Evolutionary conservation across 2,888 invertebrate genomes (phyloP), one percentile per base, ranked within the genome.

Genomic region (Catonia carolina): DNA sequence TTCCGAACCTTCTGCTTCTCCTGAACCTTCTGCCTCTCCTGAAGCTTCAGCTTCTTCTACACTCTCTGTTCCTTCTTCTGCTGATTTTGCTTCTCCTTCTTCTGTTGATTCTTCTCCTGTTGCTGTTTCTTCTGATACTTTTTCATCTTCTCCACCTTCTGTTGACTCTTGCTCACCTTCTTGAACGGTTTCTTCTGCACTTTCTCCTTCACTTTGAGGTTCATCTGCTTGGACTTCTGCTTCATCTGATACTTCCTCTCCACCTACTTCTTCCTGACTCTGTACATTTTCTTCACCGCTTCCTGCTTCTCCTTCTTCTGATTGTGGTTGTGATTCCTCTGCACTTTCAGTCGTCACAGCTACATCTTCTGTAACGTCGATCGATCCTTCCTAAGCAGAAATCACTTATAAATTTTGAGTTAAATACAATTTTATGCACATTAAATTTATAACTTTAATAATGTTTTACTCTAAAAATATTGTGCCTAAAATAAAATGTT

Each of bases 21-120:
- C 70, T 55, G 67, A 75, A 67, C 78, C 79, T 53, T 75, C 73
- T 63, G 78, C 74, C 59, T 72, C 71, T 68, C 75, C 74, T 63
- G 75, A 67, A 54, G 74, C 69, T 62, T 76, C 75, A 20, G 78
- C 76, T 65, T 78, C 77, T 60, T 76, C 77, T 56, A 75, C 76
- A 64, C 76, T 73, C 71, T 76, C 75, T 54, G 77, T 68, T 48
- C 74, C 73, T 53, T 75, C 75, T 42, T 67, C 66, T 53, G 73
- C 73, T 50, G 72, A 58, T 22, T 27, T 47, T 50, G 58, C 57
- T 51, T 60, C 60, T 17, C 18, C 60, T 54, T 53, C 55, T 41
- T 36, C 18, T 2, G 54, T 39, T 57, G 61, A 61, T 36, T 55
- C 61, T 42, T 55, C 56, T 23, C 59, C 60, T 37, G 62, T 60